Evolutionary conservation across 2,113 vertebrate genomes (phyloP), one percentile per base, ranked within the genome.

Genomic region (Sphaerodactylus townsendi): DNA sequence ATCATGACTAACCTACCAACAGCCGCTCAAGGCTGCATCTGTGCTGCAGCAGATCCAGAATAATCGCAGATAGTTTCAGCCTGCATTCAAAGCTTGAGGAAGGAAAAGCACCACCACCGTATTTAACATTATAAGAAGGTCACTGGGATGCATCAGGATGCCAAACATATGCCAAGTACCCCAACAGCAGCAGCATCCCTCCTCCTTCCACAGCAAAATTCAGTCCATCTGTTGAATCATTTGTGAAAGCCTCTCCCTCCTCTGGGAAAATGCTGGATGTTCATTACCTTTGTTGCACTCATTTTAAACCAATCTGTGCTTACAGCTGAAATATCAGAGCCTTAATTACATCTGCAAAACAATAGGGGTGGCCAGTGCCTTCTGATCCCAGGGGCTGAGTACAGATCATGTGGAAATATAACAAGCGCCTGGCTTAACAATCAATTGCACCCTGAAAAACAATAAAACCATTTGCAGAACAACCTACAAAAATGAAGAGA

Each of bases 141-240:
- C 0, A 56, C 90, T 78, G 86, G 56, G 84, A 84, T 37, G 84
- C 85, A 62, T 70, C 68, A 15, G 8, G 0, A n/a, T 0, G 1
- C 71, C 28, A 0, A 44, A 0, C 84, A 69, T 44, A 0, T 76
- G 68, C 77, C 77, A 69, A 0, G 79, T 74, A 77, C 84, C 5
- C 76, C 88, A 74, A 62, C 37, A 2, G 0, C 53, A 86, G 72
- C 76, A 77, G 70, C 72, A 73, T 8, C 33, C 79, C 70, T 88
- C 79, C 70, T 88, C 70, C n/a, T 62, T n/a, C 37, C 71, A 84
- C 62, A 90, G 79, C 83, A 85, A 90, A 85, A 92, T 62, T 73
- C 89, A 90, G 82, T 84, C 87, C 90, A 93, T 93, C 89, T 92
- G 91, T 53, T 87, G 78, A 85, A 78, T 64, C 71, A 88, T 91